Conservation (phyloP, 2,113 vertebrate genomes). For the Oreochromis spilurus region DNA sequence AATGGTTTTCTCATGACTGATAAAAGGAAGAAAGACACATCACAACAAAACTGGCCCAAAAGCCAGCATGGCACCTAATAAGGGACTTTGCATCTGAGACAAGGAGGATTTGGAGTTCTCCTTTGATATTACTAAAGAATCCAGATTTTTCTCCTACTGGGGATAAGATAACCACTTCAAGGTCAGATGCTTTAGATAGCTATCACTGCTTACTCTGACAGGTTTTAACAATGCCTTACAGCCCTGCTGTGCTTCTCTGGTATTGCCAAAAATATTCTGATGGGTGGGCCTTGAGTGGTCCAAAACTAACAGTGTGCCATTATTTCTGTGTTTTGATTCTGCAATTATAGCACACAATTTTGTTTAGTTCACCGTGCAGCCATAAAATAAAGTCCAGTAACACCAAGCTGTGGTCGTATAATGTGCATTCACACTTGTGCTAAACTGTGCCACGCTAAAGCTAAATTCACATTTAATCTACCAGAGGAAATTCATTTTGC, state of each 20-base stretch:
- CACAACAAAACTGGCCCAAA: slow-evolving; percentile 35
- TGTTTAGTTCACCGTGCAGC: not conserved
- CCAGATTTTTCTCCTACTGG: slow-evolving; percentile 31
- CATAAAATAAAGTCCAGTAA: not conserved
- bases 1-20: slow-evolving; percentile 56
- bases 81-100: slow-evolving; percentile 60
- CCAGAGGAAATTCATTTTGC: not conserved
- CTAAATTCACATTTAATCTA: not conserved
- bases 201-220: slow-evolving; percentile 45
- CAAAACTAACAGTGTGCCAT: not conserved
- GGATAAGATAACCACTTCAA: slow-evolving; percentile 65
- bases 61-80: slow-evolving; percentile 50
- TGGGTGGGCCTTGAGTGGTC: slow-evolving; percentile 3
- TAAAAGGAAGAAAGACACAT: slow-evolving; percentile 50
- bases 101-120: slow-evolving; percentile 44
- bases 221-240: slow-evolving; percentile 47
- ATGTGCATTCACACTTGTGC: not conserved
- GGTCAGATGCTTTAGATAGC: slow-evolving; percentile 64
- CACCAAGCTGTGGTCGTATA: not conserved
- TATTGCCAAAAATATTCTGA: slow-evolving; percentile 34
- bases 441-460: not conserved
- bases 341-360: slow-evolving; percentile 19
- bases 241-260: slow-evolving; percentile 18
- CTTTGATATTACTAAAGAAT: slow-evolving; percentile 57
- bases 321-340: slow-evolving; percentile 7